Evolutionary conservation across 2,113 vertebrate genomes (phyloP).

Genomic region (Arenaria interpres): DNA sequence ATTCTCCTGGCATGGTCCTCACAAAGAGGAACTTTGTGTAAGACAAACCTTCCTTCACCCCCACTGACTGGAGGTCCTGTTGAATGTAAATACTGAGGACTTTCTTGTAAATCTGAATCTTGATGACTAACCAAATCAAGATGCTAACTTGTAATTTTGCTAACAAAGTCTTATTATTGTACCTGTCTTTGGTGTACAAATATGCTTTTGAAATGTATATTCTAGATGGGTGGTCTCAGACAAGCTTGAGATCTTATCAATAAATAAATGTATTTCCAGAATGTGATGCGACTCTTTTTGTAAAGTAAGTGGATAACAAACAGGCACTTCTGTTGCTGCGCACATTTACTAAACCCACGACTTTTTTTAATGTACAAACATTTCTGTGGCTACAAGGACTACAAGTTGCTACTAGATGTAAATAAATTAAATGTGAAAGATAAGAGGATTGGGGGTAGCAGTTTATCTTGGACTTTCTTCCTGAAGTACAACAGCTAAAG

Average conservation of each 20-base stretch:
- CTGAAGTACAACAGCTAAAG: not conserved
- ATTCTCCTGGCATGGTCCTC: not conserved
- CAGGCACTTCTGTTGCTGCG: not conserved
- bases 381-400: not conserved
- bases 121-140: not conserved
- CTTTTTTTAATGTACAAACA: not conserved
- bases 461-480: not conserved
- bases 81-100: not conserved
- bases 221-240: not conserved
- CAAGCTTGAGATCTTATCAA: not conserved
- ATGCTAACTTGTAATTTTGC: not conserved
- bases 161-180: not conserved
- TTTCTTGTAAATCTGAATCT: not conserved
- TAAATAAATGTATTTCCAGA: constrained; percentile 44
- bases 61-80: not conserved
- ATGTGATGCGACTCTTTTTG: not conserved
- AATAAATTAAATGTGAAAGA: not conserved
- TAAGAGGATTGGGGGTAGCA: not conserved
- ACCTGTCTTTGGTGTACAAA: constrained; percentile 9
- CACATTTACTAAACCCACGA: not conserved
- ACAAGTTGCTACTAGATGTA: not conserved
- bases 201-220: not conserved
- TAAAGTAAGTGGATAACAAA: not conserved
- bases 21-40: not conserved
- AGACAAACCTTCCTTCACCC: not conserved